Percentiles rank a stretch among this genome's conserved stretches.
These are phyloP conservation scores for Mechanitis mazaeus DNA, from an alignment of 2,888 invertebrate genomes.

Conservation along the genomic window DNA sequence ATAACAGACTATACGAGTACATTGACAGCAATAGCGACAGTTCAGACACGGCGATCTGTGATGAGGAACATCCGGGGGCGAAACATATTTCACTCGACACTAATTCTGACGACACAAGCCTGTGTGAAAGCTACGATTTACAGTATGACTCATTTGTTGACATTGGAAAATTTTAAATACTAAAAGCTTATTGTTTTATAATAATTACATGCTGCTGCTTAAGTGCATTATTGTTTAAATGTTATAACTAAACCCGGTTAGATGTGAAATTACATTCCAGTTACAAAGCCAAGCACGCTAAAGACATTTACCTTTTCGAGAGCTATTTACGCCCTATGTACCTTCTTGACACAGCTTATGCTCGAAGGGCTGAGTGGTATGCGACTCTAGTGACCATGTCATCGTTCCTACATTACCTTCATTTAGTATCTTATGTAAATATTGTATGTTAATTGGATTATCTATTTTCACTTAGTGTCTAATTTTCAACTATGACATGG, in stretches of 20 bases:
- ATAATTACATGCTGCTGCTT: slow-evolving; percentile 15
- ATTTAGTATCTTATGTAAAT: slow-evolving; percentile 55
- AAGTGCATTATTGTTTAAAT: slow-evolving; percentile 13
- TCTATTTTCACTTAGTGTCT: slow-evolving; percentile 30
- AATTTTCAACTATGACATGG: slow-evolving; percentile 53
- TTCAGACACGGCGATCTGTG: slow-evolving; percentile 64
- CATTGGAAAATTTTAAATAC: slow-evolving; percentile 67
- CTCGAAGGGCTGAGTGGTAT: slow-evolving; percentile 69
- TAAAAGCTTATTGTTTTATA: slow-evolving; percentile 15
- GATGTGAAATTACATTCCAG: slow-evolving; percentile 36
- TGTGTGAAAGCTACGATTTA: slow-evolving; percentile 59
- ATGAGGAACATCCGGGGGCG: slow-evolving; percentile 38
- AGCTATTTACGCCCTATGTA: slow-evolving; percentile 59
- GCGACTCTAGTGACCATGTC: slow-evolving; percentile 70
- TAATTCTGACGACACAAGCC: slow-evolving; percentile 41
- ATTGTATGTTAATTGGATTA: slow-evolving; percentile 40
- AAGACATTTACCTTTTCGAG: slow-evolving; percentile 40
- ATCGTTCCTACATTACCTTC: slow-evolving; percentile 36
- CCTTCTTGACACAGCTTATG: slow-evolving; percentile 62
- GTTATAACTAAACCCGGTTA: slow-evolving; percentile 15
- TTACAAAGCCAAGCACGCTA: slow-evolving; percentile 28
- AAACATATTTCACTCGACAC: slow-evolving; percentile 37
- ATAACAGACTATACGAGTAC: slow-evolving; percentile 50
- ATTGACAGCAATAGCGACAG: slow-evolving; percentile 61
- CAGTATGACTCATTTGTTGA: slow-evolving; percentile 74